phyloP scores from a whole-genome alignment of 2,113 vertebrate genomes.

The Talpa occidentalis region DNA sequence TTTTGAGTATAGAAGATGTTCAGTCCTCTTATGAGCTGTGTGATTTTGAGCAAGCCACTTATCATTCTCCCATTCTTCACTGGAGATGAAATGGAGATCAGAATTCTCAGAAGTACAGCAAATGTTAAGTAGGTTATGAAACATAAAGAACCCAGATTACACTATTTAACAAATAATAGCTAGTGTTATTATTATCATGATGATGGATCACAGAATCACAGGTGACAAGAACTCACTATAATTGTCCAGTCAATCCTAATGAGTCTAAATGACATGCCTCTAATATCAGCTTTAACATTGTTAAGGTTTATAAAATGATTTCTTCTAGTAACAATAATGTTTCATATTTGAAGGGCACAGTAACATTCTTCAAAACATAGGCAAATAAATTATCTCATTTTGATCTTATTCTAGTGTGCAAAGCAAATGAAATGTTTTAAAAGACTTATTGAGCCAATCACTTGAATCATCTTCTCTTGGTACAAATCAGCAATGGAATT shows the following conservation, averaged over 20 bases:
- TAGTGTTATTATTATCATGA: background rate
- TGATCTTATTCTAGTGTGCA: background rate
- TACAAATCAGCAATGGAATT: background rate
- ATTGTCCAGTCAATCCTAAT: background rate
- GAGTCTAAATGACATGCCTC: background rate
- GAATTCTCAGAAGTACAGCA: background rate
- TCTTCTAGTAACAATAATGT: background rate
- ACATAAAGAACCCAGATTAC: background rate
- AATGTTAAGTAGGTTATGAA: background rate
- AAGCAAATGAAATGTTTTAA: background rate
- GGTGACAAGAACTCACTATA: background rate
- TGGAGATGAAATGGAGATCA: background rate
- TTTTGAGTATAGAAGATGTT: background rate
- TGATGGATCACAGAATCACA: background rate
- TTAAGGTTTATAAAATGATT: background rate
- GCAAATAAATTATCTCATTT: background rate
- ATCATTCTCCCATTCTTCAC: background rate
- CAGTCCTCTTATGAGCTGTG: background rate
- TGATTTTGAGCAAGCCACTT: background rate
- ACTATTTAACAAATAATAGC: background rate
- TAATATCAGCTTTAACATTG: background rate
- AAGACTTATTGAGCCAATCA: background rate
- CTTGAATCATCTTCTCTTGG: background rate
- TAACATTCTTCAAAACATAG: background rate
- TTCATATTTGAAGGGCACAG: background rate